phyloP scores from a whole-genome alignment of 2,888 invertebrate genomes.

The Leptarthrus brevirostris region DNA sequence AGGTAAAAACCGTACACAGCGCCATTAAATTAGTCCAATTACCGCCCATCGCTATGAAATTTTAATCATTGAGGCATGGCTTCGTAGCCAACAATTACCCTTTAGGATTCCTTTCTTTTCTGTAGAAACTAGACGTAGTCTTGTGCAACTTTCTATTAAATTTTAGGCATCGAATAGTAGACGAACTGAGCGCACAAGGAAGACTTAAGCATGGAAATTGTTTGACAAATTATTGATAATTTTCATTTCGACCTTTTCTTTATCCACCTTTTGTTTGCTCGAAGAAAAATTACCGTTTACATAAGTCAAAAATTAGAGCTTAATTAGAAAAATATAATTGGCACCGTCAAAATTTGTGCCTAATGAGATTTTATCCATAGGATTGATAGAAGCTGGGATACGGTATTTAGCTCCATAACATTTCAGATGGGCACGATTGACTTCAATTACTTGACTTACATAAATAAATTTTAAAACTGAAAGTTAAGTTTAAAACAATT shows the following conservation, averaged over 20 bases:
- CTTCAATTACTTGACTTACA: no score
- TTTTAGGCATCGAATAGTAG: conserved; percentile 13
- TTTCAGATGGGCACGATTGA: no score
- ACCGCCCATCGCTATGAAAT: conserved; percentile 43
- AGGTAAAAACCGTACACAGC: neutral
- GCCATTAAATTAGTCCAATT: conserved; percentile 38
- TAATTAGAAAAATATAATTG: neutral
- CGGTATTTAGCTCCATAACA: no score
- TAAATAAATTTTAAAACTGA: no score
- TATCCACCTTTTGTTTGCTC: conserved; percentile 11
- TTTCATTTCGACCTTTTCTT: conserved; percentile 41
- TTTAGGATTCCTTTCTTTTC: neutral
- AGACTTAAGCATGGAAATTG: conserved; percentile 33
- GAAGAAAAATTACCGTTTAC: conserved; percentile 38
- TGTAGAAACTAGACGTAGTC: neutral
- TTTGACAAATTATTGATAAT: conserved; percentile 39
- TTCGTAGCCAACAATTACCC: conserved; percentile 8
- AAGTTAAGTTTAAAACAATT: no score
- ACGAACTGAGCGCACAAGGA: conserved; percentile 14
- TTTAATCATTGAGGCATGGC: conserved; percentile 36
- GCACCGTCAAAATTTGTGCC: no score
- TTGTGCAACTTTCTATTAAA: conserved; percentile 43
- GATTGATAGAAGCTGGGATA: no score
- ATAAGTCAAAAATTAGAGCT: conserved; percentile 40
- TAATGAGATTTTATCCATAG: no score